phyloP scores from a whole-genome alignment of 2,888 invertebrate species.

The Geophilus truncorum region DNA sequence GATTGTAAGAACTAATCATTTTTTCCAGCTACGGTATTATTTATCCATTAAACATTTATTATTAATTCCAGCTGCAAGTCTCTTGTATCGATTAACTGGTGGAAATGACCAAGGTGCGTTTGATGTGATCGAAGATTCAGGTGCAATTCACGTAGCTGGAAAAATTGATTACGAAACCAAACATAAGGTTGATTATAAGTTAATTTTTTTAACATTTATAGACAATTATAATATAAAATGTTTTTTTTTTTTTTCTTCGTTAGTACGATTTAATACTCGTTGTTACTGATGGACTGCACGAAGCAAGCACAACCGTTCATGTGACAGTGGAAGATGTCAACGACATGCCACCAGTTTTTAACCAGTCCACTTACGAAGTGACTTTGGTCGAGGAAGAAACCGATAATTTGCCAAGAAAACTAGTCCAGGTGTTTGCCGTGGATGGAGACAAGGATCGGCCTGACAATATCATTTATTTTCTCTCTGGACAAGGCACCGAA shows the following conservation, averaged over 20 bases:
- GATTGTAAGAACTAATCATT: slow-evolving; percentile 54
- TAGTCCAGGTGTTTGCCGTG: slow-evolving; percentile 45
- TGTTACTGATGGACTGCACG: slow-evolving; percentile 76
- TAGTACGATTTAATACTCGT: slow-evolving; percentile 75
- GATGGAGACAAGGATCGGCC: slow-evolving; percentile 46
- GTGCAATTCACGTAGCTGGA: slow-evolving; percentile 95
- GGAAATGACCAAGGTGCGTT: slow-evolving; percentile 85
- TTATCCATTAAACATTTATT: background rate
- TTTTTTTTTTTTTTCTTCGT: slow-evolving; percentile 32
- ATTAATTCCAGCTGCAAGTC: slow-evolving; percentile 61
- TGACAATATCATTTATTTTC: slow-evolving; percentile 44
- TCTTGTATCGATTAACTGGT: slow-evolving; percentile 77
- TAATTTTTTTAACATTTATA: background rate
- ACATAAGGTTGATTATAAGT: too few relatives aligned
- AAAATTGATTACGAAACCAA: slow-evolving; percentile 90
- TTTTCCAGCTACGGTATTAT: background rate
- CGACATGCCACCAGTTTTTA: slow-evolving; percentile 84
- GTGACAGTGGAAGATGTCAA: slow-evolving; percentile 86
- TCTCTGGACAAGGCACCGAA: slow-evolving; percentile 37
- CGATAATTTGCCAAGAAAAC: slow-evolving; percentile 40
- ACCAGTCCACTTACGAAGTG: slow-evolving; percentile 62
- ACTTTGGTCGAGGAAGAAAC: slow-evolving; percentile 70
- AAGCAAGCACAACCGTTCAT: slow-evolving; percentile 74
- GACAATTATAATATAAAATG: background rate
- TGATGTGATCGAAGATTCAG: slow-evolving; percentile 59